Base-by-base conservation (phyloP, 1,140 invertebrate species). In the Parasteatoda tepidariorum region DNA sequence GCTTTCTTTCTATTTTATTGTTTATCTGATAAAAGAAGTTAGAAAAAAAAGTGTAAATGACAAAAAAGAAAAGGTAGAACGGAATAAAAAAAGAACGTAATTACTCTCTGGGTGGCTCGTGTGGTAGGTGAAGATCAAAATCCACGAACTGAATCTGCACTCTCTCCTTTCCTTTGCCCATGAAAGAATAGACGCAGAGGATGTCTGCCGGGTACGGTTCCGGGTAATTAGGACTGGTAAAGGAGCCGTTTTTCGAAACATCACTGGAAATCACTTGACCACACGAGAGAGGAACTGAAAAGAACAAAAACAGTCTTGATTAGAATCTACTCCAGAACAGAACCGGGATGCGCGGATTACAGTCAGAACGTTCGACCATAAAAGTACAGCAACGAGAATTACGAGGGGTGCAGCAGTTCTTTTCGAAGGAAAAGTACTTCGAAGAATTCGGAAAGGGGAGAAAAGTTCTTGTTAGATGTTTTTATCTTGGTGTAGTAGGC, bases 171-270 rank as follows among this genome's bases (percentile, higher is more conserved):
- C 94, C 94, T 83, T 93, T 90, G 55, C 94, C 95, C 86, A 93
- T 92, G 87, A 96, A 96, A 85, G 95, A 94, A 88, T 95, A 96
- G 86, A 93, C 92, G 89, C 95, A 96, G 75, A 92, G 92, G 4
- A 94, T 92, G 85, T 93, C 92, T 2, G 92, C 88, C 66, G 93
- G 92, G 89, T 95, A 95, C 28, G 93, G 91, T 84, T 92, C 90
- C 38, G 94, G 94, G 88, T 93, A 95, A 86, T 92, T 92, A 41
- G 94, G 94, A 57, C 94, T 95, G 22, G 92, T 92, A 74, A 96
- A 92, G 2, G 93, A 92, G 9, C 95, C 95, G 78, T 94, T 94
- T 89, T 94, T 95, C 64, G 92, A 91, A n/a, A 91, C 90, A 86
- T 95, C 94, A 86, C 94, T 95, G 88, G 91, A 93, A 87, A 94